Conservation (phyloP, 2,888 invertebrate genomes). For the Acrocyrtus sp. region DNA sequence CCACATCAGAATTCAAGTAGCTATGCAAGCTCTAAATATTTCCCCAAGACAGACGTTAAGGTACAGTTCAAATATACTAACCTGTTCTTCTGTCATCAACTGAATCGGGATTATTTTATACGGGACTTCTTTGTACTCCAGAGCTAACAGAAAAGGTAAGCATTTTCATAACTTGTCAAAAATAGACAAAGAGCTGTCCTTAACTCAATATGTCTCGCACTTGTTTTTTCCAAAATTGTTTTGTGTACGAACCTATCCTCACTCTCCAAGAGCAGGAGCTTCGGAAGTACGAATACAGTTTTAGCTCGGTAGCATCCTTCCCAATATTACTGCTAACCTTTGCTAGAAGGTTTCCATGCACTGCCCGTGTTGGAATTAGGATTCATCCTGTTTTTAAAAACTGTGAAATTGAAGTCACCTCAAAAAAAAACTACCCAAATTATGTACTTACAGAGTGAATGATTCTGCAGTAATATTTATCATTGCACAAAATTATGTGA, state of each 20-base stretch:
- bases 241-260: conserved; percentile 76
- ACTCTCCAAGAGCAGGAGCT: conserved; percentile 96
- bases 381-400: no score
- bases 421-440: no score
- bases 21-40: no score
- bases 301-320: no score
- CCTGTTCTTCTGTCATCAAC: conserved; percentile 60
- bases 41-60: conserved; percentile 69
- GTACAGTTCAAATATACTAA: conserved; percentile 81
- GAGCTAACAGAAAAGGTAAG: conserved; percentile 70
- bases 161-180: background rate
- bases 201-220: background rate
- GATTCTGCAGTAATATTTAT: no score
- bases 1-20: no score
- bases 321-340: no score
- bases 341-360: no score
- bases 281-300: conserved; percentile 90
- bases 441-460: no score
- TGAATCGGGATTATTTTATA: conserved; percentile 88
- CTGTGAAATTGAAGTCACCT: no score
- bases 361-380: no score
- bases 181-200: background rate
- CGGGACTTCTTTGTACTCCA: conserved; percentile 93
- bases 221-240: background rate
- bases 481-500: no score